These are phyloP conservation scores for Notocelia uddmanniana DNA, from an alignment of 2,888 invertebrate genomes.

Conservation along the genomic window DNA sequence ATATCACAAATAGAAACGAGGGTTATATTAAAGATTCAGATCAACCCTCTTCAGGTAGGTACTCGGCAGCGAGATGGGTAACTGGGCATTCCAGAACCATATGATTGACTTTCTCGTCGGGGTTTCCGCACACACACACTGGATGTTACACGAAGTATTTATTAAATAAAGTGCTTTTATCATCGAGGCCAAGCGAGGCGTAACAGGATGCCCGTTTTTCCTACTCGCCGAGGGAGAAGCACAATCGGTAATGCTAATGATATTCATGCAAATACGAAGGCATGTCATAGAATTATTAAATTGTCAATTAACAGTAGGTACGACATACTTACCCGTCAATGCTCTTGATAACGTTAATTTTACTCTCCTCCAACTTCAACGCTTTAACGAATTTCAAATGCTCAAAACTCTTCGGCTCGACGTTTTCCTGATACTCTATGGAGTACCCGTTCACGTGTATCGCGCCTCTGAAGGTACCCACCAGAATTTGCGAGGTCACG, in stretches of 20 bases:
- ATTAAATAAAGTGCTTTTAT: neutral
- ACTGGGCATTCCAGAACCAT: too few species aligned
- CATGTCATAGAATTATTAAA: neutral
- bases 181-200: neutral
- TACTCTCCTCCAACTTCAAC: conserved; percentile 72
- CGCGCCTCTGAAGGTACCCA: conserved; percentile 78
- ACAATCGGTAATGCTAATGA: neutral
- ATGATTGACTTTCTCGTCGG: too few species aligned
- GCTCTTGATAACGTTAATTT: conserved; percentile 79
- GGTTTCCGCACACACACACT: too few species aligned
- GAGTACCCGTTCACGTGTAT: conserved; percentile 82
- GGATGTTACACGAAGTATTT: too few species aligned
- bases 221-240: neutral
- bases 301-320: neutral
- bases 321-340: conserved; percentile 82
- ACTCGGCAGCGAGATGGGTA: too few species aligned
- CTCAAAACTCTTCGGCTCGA: conserved; percentile 65
- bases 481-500: conserved; percentile 79
- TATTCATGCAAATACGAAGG: neutral
- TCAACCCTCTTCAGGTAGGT: too few species aligned
- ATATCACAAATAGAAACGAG: too few species aligned
- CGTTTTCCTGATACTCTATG: conserved; percentile 67
- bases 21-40: too few species aligned
- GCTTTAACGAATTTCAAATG: conserved; percentile 78
- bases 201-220: neutral